Base-by-base conservation (phyloP, 2,888 invertebrate species). In the Agrochola lota region DNA sequence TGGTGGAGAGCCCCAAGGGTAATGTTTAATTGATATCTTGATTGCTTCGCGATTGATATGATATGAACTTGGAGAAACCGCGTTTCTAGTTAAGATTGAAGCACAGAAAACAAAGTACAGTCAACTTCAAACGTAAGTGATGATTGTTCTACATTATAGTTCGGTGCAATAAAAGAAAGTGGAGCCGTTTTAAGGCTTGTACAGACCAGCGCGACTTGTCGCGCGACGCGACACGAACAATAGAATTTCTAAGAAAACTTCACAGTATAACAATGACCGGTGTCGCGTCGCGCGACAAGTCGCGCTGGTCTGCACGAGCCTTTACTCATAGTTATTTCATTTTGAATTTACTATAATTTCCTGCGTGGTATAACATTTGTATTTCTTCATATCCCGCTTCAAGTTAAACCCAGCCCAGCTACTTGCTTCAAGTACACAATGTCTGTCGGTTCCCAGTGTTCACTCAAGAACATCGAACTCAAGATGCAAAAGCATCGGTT, bases 1-100 rank as follows among this genome's bases (percentile, higher is more conserved):
- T 82, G 84, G 86, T 80, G 83, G 77, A 82, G 80, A 67, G 81
- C 70, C 80, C 80, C 85, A 78, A 83, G 84, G 83, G 81, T 86
- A 82, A 83, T 80, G 78, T 76, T 88, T 89, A 89, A 89, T 89
- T 89, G 90, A 88, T 90, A 90, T 89, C 89, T 90, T 90, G 90
- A 90, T 89, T 89, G 79, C 86, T 71, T 84, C 59, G 71, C 68
- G 70, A 88, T 88, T 83, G 80, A 84, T 82, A 71, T 76, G 67
- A 71, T 77, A 63, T 67, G 49, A 72, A 81, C 76, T 85, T 69
- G 59, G 43, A 62, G 62, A 63, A 46, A 43, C 43, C n/a, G 6
- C 35, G 35, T 5, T 5, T 60, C 52, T 49, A 46, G 26, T 57
- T 49, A 49, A 70, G 60, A 62, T 74, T 74, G 0, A 71, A 20